Percentiles rank a stretch among this genome's conserved stretches.
Conservation (phyloP, 2,113 vertebrate species). For the Hylia prasina region DNA sequence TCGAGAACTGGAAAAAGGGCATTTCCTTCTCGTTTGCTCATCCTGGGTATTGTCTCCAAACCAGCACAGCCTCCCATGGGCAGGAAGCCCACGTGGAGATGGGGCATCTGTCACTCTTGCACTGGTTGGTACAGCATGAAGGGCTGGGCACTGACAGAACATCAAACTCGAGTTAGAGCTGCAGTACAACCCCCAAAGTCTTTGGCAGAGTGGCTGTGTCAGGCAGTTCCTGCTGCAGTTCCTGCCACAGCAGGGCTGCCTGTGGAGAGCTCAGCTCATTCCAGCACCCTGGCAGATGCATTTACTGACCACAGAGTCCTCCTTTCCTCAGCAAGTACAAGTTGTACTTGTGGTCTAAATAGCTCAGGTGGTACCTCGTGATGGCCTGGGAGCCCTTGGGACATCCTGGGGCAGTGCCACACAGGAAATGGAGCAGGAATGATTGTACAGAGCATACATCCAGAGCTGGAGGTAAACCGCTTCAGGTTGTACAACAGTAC, state of each 20-base stretch:
- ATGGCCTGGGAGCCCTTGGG: neutral
- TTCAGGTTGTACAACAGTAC: neutral
- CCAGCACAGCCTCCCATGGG: neutral
- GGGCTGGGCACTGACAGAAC: neutral
- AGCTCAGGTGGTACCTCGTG: neutral
- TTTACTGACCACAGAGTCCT: neutral
- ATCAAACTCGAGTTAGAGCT: neutral
- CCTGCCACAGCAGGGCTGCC: neutral
- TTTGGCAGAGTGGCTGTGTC: neutral
- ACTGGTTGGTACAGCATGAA: accelerated
- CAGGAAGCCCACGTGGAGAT: neutral
- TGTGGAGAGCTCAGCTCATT: neutral
- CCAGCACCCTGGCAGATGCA: neutral
- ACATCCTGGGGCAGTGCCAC: neutral
- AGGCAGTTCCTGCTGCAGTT: neutral
- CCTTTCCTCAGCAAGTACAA: neutral
- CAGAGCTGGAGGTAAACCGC: neutral
- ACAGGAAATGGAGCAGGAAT: neutral
- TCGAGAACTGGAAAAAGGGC: neutral
- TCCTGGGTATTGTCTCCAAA: neutral
- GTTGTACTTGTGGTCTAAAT: neutral
- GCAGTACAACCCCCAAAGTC: neutral
- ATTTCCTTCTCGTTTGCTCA: neutral
- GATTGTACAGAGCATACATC: neutral
- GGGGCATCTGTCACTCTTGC: neutral